Evolutionary conservation across 1,140 invertebrate genomes (phyloP).

Genomic region (Aphis gossypii): DNA sequence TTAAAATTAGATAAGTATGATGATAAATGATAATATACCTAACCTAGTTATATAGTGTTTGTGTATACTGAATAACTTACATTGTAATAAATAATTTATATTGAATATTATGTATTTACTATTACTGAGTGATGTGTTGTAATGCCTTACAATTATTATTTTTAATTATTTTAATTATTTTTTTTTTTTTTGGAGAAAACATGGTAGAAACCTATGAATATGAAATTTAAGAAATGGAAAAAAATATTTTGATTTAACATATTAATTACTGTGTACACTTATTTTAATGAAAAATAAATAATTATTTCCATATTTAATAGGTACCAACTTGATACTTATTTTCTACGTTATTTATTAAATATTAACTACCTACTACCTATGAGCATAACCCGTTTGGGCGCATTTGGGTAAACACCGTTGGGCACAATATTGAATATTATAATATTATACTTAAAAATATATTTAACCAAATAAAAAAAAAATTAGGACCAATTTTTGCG

Average conservation of each 20-base stretch:
- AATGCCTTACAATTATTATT: background rate
- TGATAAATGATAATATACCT: background rate
- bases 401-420: too few relatives aligned
- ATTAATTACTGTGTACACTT: background rate
- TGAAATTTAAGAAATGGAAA: background rate
- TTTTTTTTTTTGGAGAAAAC: background rate
- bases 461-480: too few relatives aligned
- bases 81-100: background rate
- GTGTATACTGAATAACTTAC: background rate
- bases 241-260: background rate
- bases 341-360: background rate
- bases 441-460: too few relatives aligned
- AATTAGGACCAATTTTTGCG: too few relatives aligned
- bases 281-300: slow-evolving; percentile 14
- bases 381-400: too few relatives aligned
- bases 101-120: background rate
- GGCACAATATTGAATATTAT: too few relatives aligned
- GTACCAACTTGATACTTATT: background rate
- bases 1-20: background rate
- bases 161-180: too few relatives aligned
- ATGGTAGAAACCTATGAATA: slow-evolving; percentile 1
- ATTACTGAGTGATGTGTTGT: background rate
- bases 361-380: background rate
- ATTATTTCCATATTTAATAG: slow-evolving; percentile 10
- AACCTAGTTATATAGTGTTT: background rate